Conservation (phyloP, 2,113 vertebrate species). For the Donacobius atricapilla region DNA sequence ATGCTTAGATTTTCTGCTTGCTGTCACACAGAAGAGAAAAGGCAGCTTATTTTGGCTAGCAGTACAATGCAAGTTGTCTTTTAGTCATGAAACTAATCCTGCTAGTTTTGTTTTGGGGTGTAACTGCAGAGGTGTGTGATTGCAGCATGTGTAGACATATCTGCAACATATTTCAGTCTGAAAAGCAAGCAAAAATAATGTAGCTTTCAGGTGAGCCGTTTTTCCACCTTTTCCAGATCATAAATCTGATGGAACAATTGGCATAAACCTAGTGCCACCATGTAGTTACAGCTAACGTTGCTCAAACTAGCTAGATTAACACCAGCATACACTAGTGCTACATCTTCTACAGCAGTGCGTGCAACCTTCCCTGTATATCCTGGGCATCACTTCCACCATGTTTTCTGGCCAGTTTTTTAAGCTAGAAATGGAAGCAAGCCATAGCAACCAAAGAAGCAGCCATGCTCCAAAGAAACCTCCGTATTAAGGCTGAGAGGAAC, state of each 20-base stretch:
- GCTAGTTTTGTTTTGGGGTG: not conserved
- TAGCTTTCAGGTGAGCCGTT: not conserved
- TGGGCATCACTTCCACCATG: not conserved
- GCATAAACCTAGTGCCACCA: not conserved
- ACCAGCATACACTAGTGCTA: not conserved
- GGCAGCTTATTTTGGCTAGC: not conserved
- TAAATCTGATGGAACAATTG: not conserved
- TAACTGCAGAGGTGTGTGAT: not conserved
- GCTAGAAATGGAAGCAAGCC: not conserved
- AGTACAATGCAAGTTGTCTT: not conserved
- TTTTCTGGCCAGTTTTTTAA: not conserved
- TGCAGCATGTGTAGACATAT: not conserved
- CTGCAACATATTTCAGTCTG: not conserved
- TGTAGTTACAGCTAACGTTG: not conserved
- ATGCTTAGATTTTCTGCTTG: not conserved
- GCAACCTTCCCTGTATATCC: not conserved
- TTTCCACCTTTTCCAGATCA: not conserved
- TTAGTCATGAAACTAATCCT: not conserved
- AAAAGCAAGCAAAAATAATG: not conserved
- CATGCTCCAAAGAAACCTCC: not conserved
- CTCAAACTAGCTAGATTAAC: not conserved
- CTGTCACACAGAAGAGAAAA: not conserved
- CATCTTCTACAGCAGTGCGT: not conserved
- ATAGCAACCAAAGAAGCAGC: not conserved
- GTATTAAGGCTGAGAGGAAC: not conserved